These are phyloP conservation scores for Suillia variegata DNA, from an alignment of 2,888 invertebrate genomes.

Conservation along the genomic window DNA sequence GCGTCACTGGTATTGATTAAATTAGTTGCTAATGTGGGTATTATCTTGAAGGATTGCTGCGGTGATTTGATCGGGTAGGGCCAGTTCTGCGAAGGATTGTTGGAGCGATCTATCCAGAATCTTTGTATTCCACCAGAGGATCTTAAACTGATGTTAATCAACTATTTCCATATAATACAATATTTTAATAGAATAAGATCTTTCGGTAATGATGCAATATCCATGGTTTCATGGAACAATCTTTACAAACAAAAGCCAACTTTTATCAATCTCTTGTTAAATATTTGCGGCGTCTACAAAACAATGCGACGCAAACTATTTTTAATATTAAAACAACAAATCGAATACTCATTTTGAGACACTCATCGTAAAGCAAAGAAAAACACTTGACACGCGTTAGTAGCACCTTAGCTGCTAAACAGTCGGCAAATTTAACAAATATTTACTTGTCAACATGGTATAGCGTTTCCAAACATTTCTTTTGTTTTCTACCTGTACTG, in stretches of 20 bases:
- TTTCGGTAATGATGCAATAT: too few species aligned
- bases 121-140: too few species aligned
- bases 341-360: conserved; percentile 4
- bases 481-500: conserved; percentile 39
- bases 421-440: conserved; percentile 34
- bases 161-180: too few species aligned
- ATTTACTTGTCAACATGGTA: conserved; percentile 43
- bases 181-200: too few species aligned
- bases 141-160: too few species aligned
- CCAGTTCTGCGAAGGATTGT: neutral
- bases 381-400: conserved; percentile 29
- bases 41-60: conserved; percentile 44
- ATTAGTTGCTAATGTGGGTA: conserved; percentile 43
- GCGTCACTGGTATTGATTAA: neutral
- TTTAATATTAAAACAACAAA: conserved; percentile 19
- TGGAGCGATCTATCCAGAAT: too few species aligned
- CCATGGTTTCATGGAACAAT: too few species aligned
- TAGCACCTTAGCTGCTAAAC: conserved; percentile 16
- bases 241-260: neutral
- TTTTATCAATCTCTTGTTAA: conserved; percentile 13
- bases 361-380: conserved; percentile 7
- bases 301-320: conserved; percentile 40
- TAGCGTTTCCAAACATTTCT: neutral
- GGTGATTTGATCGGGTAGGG: too few species aligned
- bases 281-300: too few species aligned